A percentile compares a stretch with the other conserved stretches of the same genome.
Evolutionary conservation across 2,797 vertebrate genomes (phyloP).

Genomic region (Trachops cirrhosus): DNA sequence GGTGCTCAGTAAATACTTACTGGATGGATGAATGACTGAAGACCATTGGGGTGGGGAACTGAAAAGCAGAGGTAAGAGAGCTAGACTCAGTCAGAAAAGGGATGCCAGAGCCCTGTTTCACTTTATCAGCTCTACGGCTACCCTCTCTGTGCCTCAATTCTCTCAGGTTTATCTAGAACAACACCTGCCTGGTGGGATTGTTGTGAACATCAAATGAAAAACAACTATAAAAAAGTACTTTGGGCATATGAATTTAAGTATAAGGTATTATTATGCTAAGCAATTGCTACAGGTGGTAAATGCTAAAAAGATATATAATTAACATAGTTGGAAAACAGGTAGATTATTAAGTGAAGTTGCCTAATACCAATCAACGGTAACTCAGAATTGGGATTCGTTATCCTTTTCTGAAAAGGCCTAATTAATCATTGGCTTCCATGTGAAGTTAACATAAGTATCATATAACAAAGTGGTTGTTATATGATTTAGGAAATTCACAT

Average conservation of each 20-base stretch:
- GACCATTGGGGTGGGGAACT: not conserved
- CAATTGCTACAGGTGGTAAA: slow-evolving; percentile 52
- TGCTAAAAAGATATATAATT: slow-evolving; percentile 53
- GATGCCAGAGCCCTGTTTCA: not conserved
- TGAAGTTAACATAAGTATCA: not conserved
- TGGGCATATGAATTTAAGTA: slow-evolving; percentile 4
- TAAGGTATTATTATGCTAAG: slow-evolving; percentile 58
- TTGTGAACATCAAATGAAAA: slow-evolving; percentile 41
- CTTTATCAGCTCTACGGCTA: not conserved
- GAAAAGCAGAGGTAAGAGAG: not conserved
- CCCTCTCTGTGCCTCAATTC: not conserved
- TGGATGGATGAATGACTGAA: not conserved
- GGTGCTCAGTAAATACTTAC: not conserved
- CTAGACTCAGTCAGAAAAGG: not conserved
- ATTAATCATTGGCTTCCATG: not conserved
- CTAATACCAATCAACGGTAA: not conserved
- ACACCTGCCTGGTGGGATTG: slow-evolving; percentile 35
- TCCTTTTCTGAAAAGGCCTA: not conserved
- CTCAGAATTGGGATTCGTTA: not conserved
- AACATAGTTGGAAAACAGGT: slow-evolving; percentile 47
- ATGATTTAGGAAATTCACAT: not conserved
- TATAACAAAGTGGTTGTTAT: not conserved
- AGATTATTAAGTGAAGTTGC: slow-evolving; percentile 20
- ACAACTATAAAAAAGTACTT: slow-evolving; percentile 37
- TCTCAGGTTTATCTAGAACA: slow-evolving; percentile 1